These are phyloP conservation scores for Cervus canadensis DNA, from an alignment of 2,113 vertebrate genomes.

Conservation along the genomic window DNA sequence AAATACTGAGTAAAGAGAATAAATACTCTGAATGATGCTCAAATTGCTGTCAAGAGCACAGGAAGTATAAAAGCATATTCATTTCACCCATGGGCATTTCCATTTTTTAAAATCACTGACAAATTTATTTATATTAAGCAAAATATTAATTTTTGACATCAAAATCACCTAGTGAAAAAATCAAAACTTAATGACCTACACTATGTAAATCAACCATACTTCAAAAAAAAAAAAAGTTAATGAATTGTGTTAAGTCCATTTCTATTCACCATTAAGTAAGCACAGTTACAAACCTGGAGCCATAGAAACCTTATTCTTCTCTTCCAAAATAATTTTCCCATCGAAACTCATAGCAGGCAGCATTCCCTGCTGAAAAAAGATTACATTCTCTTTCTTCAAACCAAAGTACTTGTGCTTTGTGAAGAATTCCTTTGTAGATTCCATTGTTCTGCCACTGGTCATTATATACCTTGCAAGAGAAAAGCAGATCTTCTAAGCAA, in stretches of 20 bases:
- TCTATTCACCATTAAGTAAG: background rate
- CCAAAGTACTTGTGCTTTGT: conserved; percentile 90
- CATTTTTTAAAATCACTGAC: background rate
- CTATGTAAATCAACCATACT: background rate
- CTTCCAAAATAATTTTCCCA: conserved; percentile 94
- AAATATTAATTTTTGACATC: background rate
- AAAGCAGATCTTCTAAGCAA: background rate
- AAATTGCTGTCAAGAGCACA: background rate
- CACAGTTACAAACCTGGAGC: conserved; percentile 87
- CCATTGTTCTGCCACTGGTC: conserved; percentile 96
- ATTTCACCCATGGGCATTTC: background rate
- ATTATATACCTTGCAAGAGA: conserved; percentile 93
- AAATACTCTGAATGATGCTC: background rate
- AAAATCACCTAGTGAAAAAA: conserved; percentile 3
- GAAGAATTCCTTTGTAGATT: conserved; percentile 91
- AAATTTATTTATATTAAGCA: background rate
- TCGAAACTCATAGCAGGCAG: conserved; percentile 94
- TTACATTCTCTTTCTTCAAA: conserved; percentile 85
- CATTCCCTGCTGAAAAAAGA: conserved; percentile 99
- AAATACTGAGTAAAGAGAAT: background rate
- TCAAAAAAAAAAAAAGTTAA: background rate
- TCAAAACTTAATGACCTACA: background rate
- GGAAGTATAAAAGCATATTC: background rate
- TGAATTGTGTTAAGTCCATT: background rate
- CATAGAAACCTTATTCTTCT: conserved; percentile 92